A percentile compares a stretch with the other conserved stretches of the same genome.
Evolutionary conservation across 2,113 vertebrate genomes (phyloP).

Genomic region (Erythrocebus patas): DNA sequence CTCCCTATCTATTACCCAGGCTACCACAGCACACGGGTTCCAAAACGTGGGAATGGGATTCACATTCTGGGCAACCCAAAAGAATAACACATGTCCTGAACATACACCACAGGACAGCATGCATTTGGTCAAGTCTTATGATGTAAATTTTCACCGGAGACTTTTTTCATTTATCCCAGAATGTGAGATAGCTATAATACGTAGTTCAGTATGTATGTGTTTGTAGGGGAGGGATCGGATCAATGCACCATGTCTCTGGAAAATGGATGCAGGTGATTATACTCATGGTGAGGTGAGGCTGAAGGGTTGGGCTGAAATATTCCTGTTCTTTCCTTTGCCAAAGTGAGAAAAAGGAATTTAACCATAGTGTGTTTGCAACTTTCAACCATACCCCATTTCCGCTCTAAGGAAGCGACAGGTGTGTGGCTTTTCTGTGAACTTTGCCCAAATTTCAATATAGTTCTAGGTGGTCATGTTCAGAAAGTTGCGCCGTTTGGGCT

Average conservation of each 20-base stretch:
- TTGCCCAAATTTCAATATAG: neutral
- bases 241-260: neutral
- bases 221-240: neutral
- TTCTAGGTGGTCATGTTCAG: neutral
- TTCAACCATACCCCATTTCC: neutral
- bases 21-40: neutral
- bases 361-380: too few relatives aligned
- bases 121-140: too few relatives aligned
- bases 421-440: neutral
- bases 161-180: neutral
- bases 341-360: neutral
- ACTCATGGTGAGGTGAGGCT: neutral
- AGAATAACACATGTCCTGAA: neutral
- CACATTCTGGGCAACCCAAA: neutral
- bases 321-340: neutral
- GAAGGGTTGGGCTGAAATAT: neutral
- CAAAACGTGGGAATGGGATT: neutral
- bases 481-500: neutral
- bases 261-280: neutral
- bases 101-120: too few relatives aligned
- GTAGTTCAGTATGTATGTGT: neutral
- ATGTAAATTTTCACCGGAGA: neutral
- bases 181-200: neutral
- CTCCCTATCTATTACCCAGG: neutral
- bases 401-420: neutral